Conservation (phyloP, 2,113 vertebrate species). For the Chlorocebus sabaeus region DNA sequence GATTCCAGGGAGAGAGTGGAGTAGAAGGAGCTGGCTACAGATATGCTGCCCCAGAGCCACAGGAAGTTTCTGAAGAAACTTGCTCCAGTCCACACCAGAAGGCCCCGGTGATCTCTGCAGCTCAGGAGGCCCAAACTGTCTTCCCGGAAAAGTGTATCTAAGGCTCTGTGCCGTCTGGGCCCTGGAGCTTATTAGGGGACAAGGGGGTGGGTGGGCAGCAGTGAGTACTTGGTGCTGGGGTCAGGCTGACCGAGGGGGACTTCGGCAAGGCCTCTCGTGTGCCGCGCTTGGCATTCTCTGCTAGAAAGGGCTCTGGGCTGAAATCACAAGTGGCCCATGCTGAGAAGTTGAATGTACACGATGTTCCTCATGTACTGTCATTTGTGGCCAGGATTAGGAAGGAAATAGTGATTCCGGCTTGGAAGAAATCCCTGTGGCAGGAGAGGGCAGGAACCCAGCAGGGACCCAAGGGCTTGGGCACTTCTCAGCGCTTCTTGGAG, state of each 20-base stretch:
- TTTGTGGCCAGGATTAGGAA: neutral
- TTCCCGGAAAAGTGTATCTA: neutral
- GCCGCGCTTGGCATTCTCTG: neutral
- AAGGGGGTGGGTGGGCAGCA: rapidly evolving
- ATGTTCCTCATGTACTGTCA: rapidly evolving
- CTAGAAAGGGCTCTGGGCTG: neutral
- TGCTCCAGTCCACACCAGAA: neutral
- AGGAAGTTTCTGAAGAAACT: neutral
- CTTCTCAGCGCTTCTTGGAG: neutral
- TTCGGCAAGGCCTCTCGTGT: neutral
- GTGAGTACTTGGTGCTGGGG: no score
- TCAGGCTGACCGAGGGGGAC: neutral
- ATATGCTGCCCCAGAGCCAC: neutral
- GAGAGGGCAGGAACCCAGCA: neutral
- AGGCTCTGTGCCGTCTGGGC: neutral
- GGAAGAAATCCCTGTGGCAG: neutral
- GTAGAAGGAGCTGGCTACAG: neutral
- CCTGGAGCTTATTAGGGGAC: neutral
- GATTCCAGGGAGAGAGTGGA: neutral
- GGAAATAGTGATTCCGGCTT: neutral
- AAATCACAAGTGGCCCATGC: neutral
- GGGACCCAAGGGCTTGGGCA: no score
- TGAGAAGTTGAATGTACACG: no score
- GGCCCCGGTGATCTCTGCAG: neutral
- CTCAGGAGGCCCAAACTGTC: neutral